Conservation (phyloP, 1,140 invertebrate genomes). For the Cherax destructor region DNA sequence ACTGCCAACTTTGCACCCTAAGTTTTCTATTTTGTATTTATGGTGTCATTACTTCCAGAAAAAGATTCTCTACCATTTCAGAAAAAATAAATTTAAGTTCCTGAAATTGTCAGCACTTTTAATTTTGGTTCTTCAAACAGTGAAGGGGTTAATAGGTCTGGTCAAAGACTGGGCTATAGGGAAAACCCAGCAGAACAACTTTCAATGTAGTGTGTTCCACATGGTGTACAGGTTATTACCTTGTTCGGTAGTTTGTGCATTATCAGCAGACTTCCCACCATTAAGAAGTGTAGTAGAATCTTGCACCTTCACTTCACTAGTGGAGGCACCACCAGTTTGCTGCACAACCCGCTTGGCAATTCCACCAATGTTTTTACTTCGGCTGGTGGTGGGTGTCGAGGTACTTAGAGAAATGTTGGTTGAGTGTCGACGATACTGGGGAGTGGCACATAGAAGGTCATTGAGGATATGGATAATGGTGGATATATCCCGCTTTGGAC, state of each 20-base stretch:
- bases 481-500: constrained; percentile 92
- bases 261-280: constrained; percentile 24
- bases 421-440: constrained; percentile 76
- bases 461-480: constrained; percentile 97
- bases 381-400: constrained; percentile 79
- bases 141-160: too few species aligned
- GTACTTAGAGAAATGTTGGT: constrained; percentile 80
- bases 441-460: constrained; percentile 91
- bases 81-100: too few species aligned
- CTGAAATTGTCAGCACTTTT: too few species aligned
- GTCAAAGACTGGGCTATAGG: too few species aligned
- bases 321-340: neutral
- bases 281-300: neutral
- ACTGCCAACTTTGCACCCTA: too few species aligned
- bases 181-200: too few species aligned
- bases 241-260: constrained; percentile 40
- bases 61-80: too few species aligned
- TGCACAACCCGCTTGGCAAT: neutral
- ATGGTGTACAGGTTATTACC: neutral
- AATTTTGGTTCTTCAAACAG: too few species aligned
- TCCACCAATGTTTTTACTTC: constrained; percentile 4
- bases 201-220: too few species aligned
- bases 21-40: too few species aligned
- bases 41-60: too few species aligned
- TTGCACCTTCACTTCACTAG: neutral